Percentiles rank a stretch among this genome's conserved stretches.
Conservation (phyloP, 2,797 vertebrate species). For the Thripadectes ignobilis region DNA sequence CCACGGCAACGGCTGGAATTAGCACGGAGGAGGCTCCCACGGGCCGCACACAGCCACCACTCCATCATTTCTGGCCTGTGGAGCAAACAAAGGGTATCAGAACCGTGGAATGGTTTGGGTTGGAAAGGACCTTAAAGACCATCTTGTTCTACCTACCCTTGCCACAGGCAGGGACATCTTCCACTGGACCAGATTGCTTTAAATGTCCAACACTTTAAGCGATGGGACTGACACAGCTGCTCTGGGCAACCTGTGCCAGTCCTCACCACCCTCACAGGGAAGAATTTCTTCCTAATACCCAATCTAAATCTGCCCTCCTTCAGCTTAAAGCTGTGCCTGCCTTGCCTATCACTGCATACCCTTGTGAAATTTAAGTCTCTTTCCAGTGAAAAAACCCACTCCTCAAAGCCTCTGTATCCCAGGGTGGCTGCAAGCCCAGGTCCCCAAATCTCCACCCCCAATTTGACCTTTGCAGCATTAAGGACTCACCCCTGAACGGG, state of each 20-base stretch:
- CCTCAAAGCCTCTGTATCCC: neutral
- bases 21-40: neutral
- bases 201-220: neutral
- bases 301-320: neutral
- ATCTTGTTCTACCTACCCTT: neutral
- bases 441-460: neutral
- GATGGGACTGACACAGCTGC: neutral
- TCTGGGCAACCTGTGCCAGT: neutral
- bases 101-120: accelerated
- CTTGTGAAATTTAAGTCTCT: neutral
- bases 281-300: neutral
- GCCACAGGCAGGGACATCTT: neutral
- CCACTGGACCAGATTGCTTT: neutral
- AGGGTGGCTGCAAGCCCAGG: accelerated
- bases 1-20: neutral
- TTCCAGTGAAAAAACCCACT: neutral
- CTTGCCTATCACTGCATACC: neutral
- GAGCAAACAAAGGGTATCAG: neutral
- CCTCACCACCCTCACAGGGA: neutral
- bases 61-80: neutral
- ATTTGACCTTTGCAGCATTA: accelerated
- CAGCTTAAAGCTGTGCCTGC: neutral
- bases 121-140: neutral
- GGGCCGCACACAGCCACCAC: neutral
- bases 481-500: accelerated